Evolutionary conservation across 2,888 invertebrate species (phyloP).

Genomic region (Timema cristinae): DNA sequence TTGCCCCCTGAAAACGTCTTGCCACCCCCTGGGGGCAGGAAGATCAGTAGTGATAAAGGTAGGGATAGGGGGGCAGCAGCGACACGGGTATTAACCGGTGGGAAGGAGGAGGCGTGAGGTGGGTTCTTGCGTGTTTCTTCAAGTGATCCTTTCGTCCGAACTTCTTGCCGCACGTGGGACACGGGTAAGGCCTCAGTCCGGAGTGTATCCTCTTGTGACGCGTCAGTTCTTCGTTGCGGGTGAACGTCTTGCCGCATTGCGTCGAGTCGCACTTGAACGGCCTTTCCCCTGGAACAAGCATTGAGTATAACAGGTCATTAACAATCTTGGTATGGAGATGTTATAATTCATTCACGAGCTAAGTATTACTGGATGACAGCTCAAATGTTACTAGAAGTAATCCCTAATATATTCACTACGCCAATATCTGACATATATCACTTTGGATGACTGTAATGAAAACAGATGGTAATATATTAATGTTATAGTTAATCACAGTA

Average conservation of each 20-base stretch:
- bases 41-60: slow-evolving; percentile 4
- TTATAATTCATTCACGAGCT: too few species aligned
- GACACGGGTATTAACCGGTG: not conserved
- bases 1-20: too few species aligned
- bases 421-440: too few species aligned
- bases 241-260: slow-evolving; percentile 84
- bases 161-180: slow-evolving; percentile 82
- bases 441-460: too few species aligned
- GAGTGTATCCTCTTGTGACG: slow-evolving; percentile 89
- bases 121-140: slow-evolving; percentile 89
- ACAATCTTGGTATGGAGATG: too few species aligned
- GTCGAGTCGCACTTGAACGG: slow-evolving; percentile 84
- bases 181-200: slow-evolving; percentile 80
- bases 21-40: too few species aligned
- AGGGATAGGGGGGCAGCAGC: slow-evolving; percentile 9
- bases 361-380: too few species aligned
- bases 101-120: slow-evolving; percentile 41
- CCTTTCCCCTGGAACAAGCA: slow-evolving; percentile 62
- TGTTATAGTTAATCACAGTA: too few species aligned
- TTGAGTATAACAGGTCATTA: too few species aligned
- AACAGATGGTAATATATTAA: too few species aligned
- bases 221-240: slow-evolving; percentile 86
- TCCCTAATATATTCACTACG: too few species aligned
- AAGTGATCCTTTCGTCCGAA: slow-evolving; percentile 93
- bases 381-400: too few species aligned